A percentile compares a stretch with the other conserved stretches of the same genome.
These are phyloP conservation scores for Zygaena filipendulae DNA, from an alignment of 2,888 invertebrate species.

Conservation along the genomic window DNA sequence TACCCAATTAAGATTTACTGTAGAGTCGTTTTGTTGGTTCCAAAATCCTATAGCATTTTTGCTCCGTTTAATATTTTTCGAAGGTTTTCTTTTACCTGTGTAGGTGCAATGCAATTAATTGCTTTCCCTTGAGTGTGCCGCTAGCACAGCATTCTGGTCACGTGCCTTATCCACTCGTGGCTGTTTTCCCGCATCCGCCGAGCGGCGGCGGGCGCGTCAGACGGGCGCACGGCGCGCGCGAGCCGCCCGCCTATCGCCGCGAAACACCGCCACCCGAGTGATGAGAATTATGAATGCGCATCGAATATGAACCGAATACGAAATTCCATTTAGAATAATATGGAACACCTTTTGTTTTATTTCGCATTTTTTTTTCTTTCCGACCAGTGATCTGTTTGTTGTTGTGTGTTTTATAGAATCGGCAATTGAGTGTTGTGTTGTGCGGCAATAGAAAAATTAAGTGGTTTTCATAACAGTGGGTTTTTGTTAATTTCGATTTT, in stretches of 20 bases:
- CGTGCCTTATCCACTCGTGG: too few species aligned
- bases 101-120: too few species aligned
- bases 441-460: too few species aligned
- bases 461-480: neutral
- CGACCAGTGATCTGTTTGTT: slow-evolving; percentile 1
- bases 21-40: too few species aligned
- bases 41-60: too few species aligned
- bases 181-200: neutral
- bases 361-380: slow-evolving; percentile 7
- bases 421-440: too few species aligned
- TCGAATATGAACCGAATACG: slow-evolving; percentile 5
- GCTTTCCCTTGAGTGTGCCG: too few species aligned
- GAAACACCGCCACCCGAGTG: slow-evolving; percentile 21
- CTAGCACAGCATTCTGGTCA: too few species aligned
- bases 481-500: neutral
- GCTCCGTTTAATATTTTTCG: too few species aligned
- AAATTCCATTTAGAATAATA: slow-evolving; percentile 11
- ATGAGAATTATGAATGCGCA: slow-evolving; percentile 14
- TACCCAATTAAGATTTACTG: too few species aligned
- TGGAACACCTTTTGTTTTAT: slow-evolving; percentile 8
- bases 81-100: too few species aligned
- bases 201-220: slow-evolving; percentile 38
- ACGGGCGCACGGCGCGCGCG: slow-evolving; percentile 37
- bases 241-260: slow-evolving; percentile 42
- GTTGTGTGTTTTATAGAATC: slow-evolving; percentile 4